Conservation (phyloP, 2,113 vertebrate species). For the Tragelaphus buxtoni region DNA sequence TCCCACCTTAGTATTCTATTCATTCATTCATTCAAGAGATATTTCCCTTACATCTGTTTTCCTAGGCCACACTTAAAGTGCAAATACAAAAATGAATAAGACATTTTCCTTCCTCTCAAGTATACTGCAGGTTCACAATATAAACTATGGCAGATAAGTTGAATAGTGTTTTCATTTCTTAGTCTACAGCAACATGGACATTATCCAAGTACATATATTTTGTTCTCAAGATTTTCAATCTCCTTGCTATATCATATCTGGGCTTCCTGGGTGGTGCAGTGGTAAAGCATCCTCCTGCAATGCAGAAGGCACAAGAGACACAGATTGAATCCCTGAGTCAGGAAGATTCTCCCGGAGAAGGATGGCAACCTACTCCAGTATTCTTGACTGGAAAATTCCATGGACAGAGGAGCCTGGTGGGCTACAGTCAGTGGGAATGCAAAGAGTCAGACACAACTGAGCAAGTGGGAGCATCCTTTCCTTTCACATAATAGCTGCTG, state of each 20-base stretch:
- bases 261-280: background rate
- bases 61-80: background rate
- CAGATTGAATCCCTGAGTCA: background rate
- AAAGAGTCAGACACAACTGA: background rate
- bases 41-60: background rate
- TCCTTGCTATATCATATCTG: background rate
- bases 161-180: conserved; percentile 6
- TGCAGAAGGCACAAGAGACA: background rate
- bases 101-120: background rate
- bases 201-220: background rate
- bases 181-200: background rate
- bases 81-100: background rate
- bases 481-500: background rate
- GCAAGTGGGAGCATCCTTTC: no score
- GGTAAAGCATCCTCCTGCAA: background rate
- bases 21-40: background rate
- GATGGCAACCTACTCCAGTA: background rate
- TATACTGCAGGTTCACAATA: background rate
- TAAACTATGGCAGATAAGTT: background rate
- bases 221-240: conserved; percentile 10
- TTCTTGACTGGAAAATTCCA: background rate
- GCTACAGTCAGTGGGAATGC: background rate
- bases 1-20: background rate
- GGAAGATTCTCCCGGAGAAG: background rate
- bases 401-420: background rate